phyloP scores from a whole-genome alignment of 2,113 vertebrate genomes.

The Neopipo cinnamomea region DNA sequence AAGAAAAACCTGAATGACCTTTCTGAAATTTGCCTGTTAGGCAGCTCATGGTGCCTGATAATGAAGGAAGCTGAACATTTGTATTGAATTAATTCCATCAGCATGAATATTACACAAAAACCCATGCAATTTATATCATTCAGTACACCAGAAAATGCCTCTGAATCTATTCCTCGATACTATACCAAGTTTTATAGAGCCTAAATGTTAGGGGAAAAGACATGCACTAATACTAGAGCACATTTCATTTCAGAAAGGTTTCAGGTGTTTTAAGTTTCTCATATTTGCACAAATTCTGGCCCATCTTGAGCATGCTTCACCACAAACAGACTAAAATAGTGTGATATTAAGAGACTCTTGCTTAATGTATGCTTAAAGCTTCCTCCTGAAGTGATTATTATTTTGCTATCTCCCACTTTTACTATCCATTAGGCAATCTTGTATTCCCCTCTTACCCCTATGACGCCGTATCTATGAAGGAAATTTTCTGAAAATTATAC shows the following conservation, averaged over 20 bases:
- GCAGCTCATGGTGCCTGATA: background rate
- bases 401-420: background rate
- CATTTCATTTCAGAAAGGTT: background rate
- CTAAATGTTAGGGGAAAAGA: background rate
- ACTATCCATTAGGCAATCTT: background rate
- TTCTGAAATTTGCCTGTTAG: background rate
- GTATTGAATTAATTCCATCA: background rate
- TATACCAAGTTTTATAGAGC: background rate
- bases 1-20: background rate
- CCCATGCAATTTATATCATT: background rate
- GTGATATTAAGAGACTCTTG: background rate
- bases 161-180: background rate
- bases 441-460: background rate
- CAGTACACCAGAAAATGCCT: background rate
- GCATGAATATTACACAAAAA: background rate
- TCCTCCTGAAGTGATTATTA: background rate
- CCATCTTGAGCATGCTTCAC: background rate
- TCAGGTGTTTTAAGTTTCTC: background rate
- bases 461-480: background rate
- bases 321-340: background rate
- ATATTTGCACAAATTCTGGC: background rate
- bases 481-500: background rate
- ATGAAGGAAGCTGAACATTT: background rate
- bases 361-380: background rate
- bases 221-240: background rate